Base-by-base conservation (phyloP, 2,888 invertebrate genomes). In the Matsumyia berberina region DNA sequence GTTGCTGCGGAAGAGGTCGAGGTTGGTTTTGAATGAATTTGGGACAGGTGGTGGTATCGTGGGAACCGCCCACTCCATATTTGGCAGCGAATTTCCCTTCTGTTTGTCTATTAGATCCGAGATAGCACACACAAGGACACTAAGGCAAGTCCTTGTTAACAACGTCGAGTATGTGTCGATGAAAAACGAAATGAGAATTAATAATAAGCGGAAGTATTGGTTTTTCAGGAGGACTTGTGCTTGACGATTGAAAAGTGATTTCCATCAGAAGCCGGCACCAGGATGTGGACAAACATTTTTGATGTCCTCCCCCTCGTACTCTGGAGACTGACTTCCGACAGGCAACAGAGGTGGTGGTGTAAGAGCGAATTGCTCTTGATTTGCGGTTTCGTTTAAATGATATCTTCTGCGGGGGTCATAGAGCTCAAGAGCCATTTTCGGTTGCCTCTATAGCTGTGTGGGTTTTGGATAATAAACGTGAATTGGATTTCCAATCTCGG, bases 181-280 rank as follows among this genome's bases (percentile, higher is more conserved):
- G 53, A 33, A 15, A 67, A 11, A 57, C 64, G 64, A 64, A 74
- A 72, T 55, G 42, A 66, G n/a, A 66, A 78, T 73, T 78, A 67
- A 77, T 77, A 66, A 77, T 46, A 73, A 73, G 55, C 55, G 67
- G 67, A 73, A 67, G 42, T 19, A 49, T 82, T 82, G 66, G 39
- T 55, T 73, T 55, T 73, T 44, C 9, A 49, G 17, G 33, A 46
- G 46, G 58, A 51, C 39, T 44, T 62, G 44, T 19, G 55, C 35
- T 35, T 53, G 73, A 35, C 55, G 42, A 31, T 78, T 46, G 77
- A 44, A 62, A 70, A 62, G 62, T 55, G 62, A 57, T 37, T 67
- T 31, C 24, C 35, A 29, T 44, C 9, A 31, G 17, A 7, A 37
- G 12, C 1, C n/a, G 46, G 24, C 24, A 24, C 24, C 24, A 24